These are phyloP conservation scores for Lucilia sericata DNA, from an alignment of 1,140 invertebrate genomes.

Conservation along the genomic window DNA sequence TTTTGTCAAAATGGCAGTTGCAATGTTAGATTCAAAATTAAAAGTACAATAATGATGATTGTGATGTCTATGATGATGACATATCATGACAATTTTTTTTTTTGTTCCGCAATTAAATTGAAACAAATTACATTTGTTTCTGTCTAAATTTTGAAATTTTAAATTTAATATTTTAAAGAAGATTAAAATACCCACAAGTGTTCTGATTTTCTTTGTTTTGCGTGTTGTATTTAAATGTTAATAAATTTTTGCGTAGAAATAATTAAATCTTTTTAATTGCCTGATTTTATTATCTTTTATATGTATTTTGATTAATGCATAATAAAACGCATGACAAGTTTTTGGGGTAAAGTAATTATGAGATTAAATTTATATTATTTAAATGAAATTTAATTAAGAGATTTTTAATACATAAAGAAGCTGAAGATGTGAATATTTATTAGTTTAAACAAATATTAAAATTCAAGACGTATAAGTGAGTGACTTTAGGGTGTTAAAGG, in stretches of 20 bases:
- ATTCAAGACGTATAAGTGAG: too few species aligned
- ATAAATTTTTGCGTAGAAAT: background rate
- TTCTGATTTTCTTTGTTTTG: background rate
- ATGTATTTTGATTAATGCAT: background rate
- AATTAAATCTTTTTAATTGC: background rate
- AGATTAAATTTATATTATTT: background rate
- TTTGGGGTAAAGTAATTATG: background rate
- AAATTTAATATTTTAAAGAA: background rate
- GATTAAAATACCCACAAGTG: background rate
- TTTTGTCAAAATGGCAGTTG: background rate
- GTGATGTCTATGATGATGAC: too few species aligned
- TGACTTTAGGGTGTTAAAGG: too few species aligned
- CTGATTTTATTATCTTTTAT: background rate
- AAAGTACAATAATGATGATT: too few species aligned
- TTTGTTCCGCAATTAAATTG: too few species aligned
- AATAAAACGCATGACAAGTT: slow-evolving; percentile 4
- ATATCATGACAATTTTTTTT: too few species aligned
- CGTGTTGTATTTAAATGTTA: background rate
- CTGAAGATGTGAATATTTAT: too few species aligned
- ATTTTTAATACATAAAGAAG: too few species aligned
- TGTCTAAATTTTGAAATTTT: background rate
- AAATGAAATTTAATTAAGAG: too few species aligned
- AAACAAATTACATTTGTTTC: too few species aligned
- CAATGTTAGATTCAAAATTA: too few species aligned
- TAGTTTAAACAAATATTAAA: too few species aligned